phyloP scores from a whole-genome alignment of 2,113 vertebrate genomes.

The Meriones unguiculatus region DNA sequence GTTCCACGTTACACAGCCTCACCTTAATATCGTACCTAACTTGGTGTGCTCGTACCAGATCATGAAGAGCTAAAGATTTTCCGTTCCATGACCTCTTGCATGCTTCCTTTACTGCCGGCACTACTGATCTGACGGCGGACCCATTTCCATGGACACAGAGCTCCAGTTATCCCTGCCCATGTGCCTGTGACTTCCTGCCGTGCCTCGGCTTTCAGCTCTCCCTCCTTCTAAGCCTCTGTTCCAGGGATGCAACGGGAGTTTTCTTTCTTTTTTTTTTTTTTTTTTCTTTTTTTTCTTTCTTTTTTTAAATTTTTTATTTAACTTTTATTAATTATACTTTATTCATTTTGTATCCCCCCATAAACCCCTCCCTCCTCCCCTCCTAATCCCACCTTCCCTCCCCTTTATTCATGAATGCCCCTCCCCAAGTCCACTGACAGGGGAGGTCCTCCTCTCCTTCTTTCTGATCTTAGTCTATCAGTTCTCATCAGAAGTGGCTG shows the following conservation, averaged over 20 bases:
- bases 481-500: too few relatives aligned
- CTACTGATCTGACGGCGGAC: background rate
- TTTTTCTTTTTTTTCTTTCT: too few relatives aligned
- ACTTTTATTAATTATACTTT: too few relatives aligned
- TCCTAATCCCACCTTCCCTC: too few relatives aligned
- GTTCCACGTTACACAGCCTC: background rate
- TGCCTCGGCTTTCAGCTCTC: background rate
- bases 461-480: too few relatives aligned
- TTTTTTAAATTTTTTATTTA: too few relatives aligned
- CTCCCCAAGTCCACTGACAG: too few relatives aligned
- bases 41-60: background rate
- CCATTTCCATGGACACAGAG: background rate
- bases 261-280: too few relatives aligned
- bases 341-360: too few relatives aligned
- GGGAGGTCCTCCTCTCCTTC: too few relatives aligned
- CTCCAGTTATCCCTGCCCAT: rapidly evolving
- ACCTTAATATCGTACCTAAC: background rate
- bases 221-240: background rate
- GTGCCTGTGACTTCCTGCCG: background rate
- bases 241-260: background rate
- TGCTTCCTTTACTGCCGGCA: background rate
- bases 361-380: too few relatives aligned
- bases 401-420: too few relatives aligned
- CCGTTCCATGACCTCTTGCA: background rate
- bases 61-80: background rate